These are phyloP conservation scores for Taeniopygia guttata DNA, from an alignment of 2,797 vertebrate genomes.

Conservation along the genomic window DNA sequence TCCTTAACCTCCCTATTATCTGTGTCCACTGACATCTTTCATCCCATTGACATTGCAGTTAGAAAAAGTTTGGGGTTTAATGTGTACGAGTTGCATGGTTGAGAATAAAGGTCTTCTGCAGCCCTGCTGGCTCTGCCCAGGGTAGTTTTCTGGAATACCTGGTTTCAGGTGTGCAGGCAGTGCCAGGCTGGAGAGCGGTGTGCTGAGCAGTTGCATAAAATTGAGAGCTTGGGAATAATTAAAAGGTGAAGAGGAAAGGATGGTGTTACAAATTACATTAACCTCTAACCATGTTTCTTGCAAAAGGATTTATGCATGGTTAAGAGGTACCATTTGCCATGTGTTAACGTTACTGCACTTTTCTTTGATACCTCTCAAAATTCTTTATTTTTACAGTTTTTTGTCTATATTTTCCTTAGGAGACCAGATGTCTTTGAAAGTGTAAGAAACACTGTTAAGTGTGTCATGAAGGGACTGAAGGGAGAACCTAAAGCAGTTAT, in stretches of 20 bases:
- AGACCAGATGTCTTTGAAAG: constrained; percentile 13
- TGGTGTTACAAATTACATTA: not conserved
- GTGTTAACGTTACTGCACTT: not conserved
- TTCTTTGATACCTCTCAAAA: not conserved
- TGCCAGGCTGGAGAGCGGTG: not conserved
- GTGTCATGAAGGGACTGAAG: not conserved
- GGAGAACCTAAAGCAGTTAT: constrained; percentile 14
- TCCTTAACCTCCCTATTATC: not conserved
- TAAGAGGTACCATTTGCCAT: not conserved
- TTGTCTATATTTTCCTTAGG: not conserved
- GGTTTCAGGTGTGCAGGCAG: not conserved
- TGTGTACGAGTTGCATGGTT: not conserved
- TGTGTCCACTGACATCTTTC: not conserved
- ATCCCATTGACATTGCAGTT: not conserved
- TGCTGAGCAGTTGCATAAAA: not conserved
- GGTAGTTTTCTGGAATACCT: not conserved
- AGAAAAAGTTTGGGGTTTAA: not conserved
- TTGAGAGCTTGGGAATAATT: not conserved
- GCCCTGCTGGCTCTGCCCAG: not conserved
- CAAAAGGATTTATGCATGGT: not conserved
- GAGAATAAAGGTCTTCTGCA: not conserved
- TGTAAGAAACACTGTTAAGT: not conserved
- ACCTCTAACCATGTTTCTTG: not conserved
- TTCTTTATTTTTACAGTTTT: constrained; percentile 2
- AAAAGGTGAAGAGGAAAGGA: not conserved